Conservation (phyloP, 2,797 vertebrate species). For the Triplophysa yarkandensis region DNA sequence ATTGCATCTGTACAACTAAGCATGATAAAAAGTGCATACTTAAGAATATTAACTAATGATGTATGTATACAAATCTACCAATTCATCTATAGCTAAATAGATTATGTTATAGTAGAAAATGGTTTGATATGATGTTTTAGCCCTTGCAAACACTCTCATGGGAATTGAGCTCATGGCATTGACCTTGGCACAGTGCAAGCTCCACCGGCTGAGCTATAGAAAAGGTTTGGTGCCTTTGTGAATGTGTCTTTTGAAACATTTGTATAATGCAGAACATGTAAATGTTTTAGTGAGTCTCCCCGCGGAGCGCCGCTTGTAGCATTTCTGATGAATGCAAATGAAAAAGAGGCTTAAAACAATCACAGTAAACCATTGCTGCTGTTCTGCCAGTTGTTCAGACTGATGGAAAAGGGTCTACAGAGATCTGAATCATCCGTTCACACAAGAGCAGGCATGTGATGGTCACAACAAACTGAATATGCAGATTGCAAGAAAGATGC, state of each 20-base stretch:
- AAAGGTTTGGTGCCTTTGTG: not conserved
- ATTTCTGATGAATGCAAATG: not conserved
- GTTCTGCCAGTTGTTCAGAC: conserved; percentile 27
- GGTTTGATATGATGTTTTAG: not conserved
- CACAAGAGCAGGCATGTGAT: conserved; percentile 37
- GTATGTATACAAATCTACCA: too few relatives aligned
- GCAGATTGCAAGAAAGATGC: conserved; percentile 46
- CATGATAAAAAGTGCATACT: too few relatives aligned
- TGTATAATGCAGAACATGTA: not conserved
- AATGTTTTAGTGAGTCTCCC: not conserved
- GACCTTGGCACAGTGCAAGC: not conserved
- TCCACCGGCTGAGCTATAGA: not conserved
- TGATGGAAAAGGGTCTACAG: conserved; percentile 14
- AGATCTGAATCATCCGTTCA: conserved; percentile 37
- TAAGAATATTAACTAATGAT: too few relatives aligned
- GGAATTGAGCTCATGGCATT: not conserved
- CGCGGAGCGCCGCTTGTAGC: not conserved
- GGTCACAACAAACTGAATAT: conserved; percentile 36
- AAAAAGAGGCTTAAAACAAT: not conserved
- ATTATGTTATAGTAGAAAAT: not conserved
- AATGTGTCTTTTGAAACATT: conserved; percentile 1
- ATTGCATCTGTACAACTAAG: too few relatives aligned
- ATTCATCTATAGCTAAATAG: too few relatives aligned
- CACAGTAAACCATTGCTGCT: conserved; percentile 14
- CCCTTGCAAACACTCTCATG: not conserved